Conservation (phyloP, 2,113 vertebrate genomes). For the Neolamprologus modestus region DNA sequence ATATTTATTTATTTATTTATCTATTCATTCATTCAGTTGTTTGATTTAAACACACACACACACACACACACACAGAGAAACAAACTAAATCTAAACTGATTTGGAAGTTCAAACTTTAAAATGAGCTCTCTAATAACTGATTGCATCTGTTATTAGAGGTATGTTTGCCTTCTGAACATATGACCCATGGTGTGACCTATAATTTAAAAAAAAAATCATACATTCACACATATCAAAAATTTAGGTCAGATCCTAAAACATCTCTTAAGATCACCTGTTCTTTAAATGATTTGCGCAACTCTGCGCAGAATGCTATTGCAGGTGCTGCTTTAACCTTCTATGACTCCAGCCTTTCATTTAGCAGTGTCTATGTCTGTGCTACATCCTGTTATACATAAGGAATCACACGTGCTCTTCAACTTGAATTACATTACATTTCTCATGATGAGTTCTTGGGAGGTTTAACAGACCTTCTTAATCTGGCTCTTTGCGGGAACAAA, state of each 20-base stretch:
- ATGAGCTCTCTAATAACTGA: background rate
- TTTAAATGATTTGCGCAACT: background rate
- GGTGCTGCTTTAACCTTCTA: background rate
- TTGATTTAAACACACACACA: background rate
- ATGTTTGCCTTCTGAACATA: background rate
- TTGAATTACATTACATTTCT: background rate
- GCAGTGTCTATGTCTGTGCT: background rate
- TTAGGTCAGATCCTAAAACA: background rate
- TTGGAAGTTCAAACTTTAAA: background rate
- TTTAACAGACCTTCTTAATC: conserved; percentile 66
- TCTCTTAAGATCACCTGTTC: background rate
- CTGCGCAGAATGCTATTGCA: background rate
- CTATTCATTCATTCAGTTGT: background rate
- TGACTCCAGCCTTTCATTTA: background rate
- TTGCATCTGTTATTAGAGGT: background rate
- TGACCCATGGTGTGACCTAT: background rate
- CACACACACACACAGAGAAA: background rate
- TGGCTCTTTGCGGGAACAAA: conserved; percentile 71
- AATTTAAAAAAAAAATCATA: background rate
- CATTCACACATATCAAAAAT: background rate
- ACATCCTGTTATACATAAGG: background rate
- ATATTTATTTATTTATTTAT: background rate
- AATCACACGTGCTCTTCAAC: background rate
- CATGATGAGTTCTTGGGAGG: background rate
- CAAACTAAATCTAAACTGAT: background rate